Evolutionary conservation across 2,797 vertebrate species (phyloP), one percentile per base, ranked within the genome.

Genomic region (Pantherophis alleghaniensis): DNA sequence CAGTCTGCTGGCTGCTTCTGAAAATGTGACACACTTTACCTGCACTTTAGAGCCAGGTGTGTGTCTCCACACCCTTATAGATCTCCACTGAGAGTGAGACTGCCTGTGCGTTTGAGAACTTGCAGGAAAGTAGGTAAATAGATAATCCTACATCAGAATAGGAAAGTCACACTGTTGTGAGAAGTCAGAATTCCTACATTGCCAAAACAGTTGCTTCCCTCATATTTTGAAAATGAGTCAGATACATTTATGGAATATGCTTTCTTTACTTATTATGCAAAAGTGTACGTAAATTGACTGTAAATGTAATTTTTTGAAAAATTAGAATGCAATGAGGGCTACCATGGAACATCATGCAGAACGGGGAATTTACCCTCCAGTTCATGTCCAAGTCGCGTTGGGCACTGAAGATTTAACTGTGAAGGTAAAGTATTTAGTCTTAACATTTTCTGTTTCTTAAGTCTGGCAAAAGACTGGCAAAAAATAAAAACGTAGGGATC

Each of bases 281-380:
- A 51, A 32, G 37, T 22, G 28, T n/a, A 59, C 93, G 93, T 69
- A 3, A 59, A 91, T 51, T 69, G 37, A 83, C 55, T 86, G 55
- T 88, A 57, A 69, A 12, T 51, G 95, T 87, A 12, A 92, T 83
- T 28, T 66, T 90, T 92, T 97, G 26, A 91, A 94, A 95, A 95
- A 97, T 94, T 96, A 99, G 99, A 99, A 99, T 86, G 99, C 99
- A 94, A 99, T 99, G 99, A 98, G 99, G 87, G 99, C 99, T 90
- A 99, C 99, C 87, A 99, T 99, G 99, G 99, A 99, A 96, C 96
- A 98, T 55, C 96, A 98, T 5, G 98, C 98, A 0, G 98, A 99
- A 55, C 96, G 96, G 66, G 97, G 98, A 93, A 96, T 98, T 94
- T 99, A 98, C 91, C 99, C 99, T 51, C 92, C 99, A 0, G 94